These are phyloP conservation scores for Epinephelus lanceolatus DNA, from an alignment of 2,113 vertebrate genomes.

Conservation along the genomic window DNA sequence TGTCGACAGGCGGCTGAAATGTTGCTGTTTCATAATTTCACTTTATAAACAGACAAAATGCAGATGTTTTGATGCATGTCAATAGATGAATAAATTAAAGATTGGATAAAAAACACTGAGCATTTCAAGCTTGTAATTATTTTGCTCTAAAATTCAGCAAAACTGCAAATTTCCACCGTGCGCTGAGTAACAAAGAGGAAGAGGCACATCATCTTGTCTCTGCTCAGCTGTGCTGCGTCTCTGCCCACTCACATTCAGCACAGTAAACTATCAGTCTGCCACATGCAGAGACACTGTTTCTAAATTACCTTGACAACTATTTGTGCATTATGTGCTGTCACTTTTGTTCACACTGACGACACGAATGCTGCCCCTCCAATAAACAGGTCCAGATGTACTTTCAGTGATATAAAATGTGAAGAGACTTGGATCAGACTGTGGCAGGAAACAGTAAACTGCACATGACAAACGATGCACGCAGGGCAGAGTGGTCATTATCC, in stretches of 20 bases:
- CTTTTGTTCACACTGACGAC: neutral
- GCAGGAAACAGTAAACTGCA: neutral
- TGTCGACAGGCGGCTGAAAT: neutral
- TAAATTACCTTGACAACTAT: neutral
- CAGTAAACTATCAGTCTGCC: constrained; percentile 20
- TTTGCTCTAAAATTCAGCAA: neutral
- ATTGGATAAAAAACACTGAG: neutral
- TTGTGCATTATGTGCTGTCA: neutral
- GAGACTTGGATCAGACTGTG: neutral
- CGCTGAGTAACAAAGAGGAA: too few species aligned
- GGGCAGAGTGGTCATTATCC: neutral
- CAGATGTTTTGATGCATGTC: neutral
- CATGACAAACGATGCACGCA: neutral
- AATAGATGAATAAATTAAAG: neutral
- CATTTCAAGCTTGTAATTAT: neutral
- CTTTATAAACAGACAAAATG: neutral
- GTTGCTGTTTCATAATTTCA: neutral
- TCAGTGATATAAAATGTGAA: neutral
- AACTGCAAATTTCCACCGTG: neutral
- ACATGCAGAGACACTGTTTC: constrained; percentile 8
- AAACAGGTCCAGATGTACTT: neutral
- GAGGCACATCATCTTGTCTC: neutral
- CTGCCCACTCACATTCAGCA: constrained; percentile 15
- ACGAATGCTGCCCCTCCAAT: neutral
- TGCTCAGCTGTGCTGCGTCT: constrained; percentile 1